Evolutionary conservation across 2,797 vertebrate species (phyloP).

Genomic region (Centropyge bicolor): DNA sequence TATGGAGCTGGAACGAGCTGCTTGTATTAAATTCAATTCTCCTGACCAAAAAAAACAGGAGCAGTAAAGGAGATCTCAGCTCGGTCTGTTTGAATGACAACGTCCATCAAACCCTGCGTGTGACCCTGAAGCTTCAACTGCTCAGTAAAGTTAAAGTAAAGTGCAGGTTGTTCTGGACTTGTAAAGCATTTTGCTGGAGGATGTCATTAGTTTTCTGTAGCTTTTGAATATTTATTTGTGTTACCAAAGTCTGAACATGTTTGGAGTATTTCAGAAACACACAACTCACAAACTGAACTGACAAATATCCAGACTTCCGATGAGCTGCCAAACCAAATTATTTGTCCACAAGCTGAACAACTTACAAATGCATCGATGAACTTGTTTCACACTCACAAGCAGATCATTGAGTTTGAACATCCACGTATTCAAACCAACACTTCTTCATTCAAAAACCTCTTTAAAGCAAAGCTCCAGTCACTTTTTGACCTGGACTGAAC

Average conservation of each 20-base stretch:
- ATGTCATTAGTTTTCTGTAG: background rate
- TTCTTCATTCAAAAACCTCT: background rate
- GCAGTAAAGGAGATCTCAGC: background rate
- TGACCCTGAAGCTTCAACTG: background rate
- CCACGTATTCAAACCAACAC: background rate
- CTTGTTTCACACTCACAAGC: background rate
- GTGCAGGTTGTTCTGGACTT: too few species aligned
- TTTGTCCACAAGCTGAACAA: background rate
- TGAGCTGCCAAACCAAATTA: background rate
- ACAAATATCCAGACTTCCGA: background rate
- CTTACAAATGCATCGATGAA: background rate
- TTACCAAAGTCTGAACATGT: background rate
- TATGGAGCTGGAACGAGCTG: slow-evolving; percentile 28
- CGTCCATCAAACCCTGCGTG: background rate
- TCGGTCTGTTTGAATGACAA: slow-evolving; percentile 10
- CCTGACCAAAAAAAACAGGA: slow-evolving; percentile 1
- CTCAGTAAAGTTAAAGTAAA: background rate
- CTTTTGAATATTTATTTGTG: background rate
- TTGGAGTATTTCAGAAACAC: background rate
- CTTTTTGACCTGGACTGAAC: background rate
- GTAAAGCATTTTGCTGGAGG: too few species aligned
- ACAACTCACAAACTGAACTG: background rate
- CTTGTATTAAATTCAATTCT: slow-evolving; percentile 6
- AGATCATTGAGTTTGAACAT: background rate
- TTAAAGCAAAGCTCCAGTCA: background rate